Conservation (phyloP, 1,140 invertebrate species). For the Globodera rostochiensis region DNA sequence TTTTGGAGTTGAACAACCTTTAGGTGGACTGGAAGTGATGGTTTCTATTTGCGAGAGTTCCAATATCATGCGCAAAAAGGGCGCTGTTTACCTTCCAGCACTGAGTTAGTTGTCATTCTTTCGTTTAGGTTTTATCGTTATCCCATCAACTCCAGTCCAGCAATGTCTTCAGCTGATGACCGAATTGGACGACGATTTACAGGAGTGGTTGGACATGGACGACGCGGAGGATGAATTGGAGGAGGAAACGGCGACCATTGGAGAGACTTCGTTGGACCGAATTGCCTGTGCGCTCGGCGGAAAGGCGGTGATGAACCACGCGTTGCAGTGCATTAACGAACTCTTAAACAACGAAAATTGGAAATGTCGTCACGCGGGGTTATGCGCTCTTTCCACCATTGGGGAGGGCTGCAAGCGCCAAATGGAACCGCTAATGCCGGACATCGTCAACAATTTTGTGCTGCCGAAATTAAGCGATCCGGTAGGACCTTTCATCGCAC, state of each 20-base stretch:
- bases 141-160: conserved; percentile 71
- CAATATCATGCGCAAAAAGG: conserved; percentile 87
- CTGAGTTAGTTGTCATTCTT: conserved; percentile 58
- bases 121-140: neutral
- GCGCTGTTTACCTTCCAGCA: conserved; percentile 76
- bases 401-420: conserved; percentile 74
- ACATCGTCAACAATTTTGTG: conserved; percentile 83
- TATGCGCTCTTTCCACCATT: conserved; percentile 96
- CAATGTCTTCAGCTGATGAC: conserved; percentile 92
- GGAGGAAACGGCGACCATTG: conserved; percentile 85
- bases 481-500: neutral
- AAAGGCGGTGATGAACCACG: conserved; percentile 87
- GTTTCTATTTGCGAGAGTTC: conserved; percentile 92
- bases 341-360: conserved; percentile 67
- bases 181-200: conserved; percentile 81
- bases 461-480: conserved; percentile 84
- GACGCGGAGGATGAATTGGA: conserved; percentile 82
- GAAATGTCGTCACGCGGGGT: conserved; percentile 81
- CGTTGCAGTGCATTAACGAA: conserved; percentile 72
- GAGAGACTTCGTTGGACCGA: conserved; percentile 92
- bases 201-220: conserved; percentile 78
- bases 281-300: conserved; percentile 92
- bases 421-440: conserved; percentile 87
- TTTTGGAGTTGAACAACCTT: neutral
- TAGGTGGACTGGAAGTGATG: conserved; percentile 81